Conservation (phyloP, 2,888 invertebrate species). For the Hybos culiciformis region DNA sequence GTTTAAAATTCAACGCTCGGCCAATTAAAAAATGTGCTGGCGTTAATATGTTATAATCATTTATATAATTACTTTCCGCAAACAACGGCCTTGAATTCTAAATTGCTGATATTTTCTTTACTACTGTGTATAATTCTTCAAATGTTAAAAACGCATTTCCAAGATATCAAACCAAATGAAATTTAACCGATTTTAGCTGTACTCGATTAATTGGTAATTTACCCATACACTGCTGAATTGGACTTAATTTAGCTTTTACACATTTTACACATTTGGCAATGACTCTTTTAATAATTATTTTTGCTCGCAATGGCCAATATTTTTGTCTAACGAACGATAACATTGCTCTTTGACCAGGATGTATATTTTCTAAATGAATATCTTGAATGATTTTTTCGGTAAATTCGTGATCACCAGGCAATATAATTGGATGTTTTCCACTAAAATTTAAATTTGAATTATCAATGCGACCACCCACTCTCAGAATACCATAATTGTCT, state of each 20-base stretch:
- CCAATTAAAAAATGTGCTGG: no score
- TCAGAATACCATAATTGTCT: conserved; percentile 5
- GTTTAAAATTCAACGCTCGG: no score
- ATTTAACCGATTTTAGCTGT: no score
- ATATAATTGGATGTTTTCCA: background rate
- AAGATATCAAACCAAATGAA: no score
- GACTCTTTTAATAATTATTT: conserved; percentile 10
- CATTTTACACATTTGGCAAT: conserved; percentile 14
- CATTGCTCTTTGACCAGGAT: conserved; percentile 9
- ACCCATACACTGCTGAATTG: conserved; percentile 15
- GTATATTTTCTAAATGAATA: conserved; percentile 2
- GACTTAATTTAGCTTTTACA: conserved; percentile 9
- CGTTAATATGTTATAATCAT: no score
- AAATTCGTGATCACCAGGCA: conserved; percentile 3
- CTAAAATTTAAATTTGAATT: background rate
- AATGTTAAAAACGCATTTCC: no score
- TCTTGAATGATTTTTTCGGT: conserved; percentile 3
- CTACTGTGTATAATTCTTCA: no score
- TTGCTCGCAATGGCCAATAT: conserved; percentile 18
- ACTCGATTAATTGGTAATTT: conserved; percentile 6
- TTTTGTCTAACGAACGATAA: conserved; percentile 10
- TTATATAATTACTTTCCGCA: no score
- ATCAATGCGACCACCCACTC: conserved; percentile 10
- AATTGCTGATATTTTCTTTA: no score
- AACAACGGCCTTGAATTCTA: no score